Evolutionary conservation across 1,140 invertebrate genomes (phyloP), one percentile per base, ranked within the genome.

Genomic region (Drosophila virilis): DNA sequence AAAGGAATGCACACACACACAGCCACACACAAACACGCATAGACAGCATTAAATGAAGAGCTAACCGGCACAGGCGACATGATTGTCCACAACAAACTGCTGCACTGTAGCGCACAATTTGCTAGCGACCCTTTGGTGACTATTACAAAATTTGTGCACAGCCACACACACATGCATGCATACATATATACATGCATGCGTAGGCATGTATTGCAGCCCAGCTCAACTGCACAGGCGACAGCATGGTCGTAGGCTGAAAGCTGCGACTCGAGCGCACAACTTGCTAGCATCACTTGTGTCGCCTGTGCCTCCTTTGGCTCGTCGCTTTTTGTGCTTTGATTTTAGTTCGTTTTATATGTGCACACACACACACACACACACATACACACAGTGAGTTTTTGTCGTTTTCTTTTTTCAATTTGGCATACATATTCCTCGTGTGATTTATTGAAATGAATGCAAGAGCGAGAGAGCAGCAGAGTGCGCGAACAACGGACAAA

Each of bases 401-500:
- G 33, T 54, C 48, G 9, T 42, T 13, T 52, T 55, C 51, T 70
- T 55, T 42, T 46, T 70, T 65, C 51, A 55, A 57, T 43, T 52
- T 59, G 54, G 46, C 62, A 73, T 73, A 67, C 64, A 69, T 69
- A 74, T 69, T 61, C 57, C 51, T 61, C 59, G 38, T 69, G 77
- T 72, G 66, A 83, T 79, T 73, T 83, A 73, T 83, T 72, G 33
- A 82, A 82, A 72, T 78, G 55, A 79, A 84, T 70, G 69, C 73
- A 78, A 48, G 48, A 65, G 62, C 43, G 12, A 28, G 33, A 9
- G n/a, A 43, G 50, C 35, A 42, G 60, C 15, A 32, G 68, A 46
- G 32, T 55, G 57, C 50, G 52, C 55, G 37, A 37, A 32, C 42
- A 46, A 17, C 58, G 58, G 32, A 35, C 59, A 48, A 61, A 22